Evolutionary conservation across 2,113 vertebrate species (phyloP).

Genomic region (Gobiocypris rarus): DNA sequence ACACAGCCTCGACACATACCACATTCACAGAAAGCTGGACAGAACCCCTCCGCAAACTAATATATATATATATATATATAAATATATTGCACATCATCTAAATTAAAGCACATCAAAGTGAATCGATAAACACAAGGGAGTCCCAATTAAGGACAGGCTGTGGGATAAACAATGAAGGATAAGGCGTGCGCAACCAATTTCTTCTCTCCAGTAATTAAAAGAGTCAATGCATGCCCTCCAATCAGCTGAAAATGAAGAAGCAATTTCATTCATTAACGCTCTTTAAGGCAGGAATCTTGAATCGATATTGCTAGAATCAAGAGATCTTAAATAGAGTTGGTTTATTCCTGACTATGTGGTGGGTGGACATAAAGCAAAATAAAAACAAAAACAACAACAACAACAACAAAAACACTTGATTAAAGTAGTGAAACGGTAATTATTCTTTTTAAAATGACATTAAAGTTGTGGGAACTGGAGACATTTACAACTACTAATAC

Average conservation of each 20-base stretch:
- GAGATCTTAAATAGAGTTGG: neutral
- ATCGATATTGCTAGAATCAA: constrained; percentile 28
- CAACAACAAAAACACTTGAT: neutral
- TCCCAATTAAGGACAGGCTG: constrained; percentile 51
- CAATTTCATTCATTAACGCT: constrained; percentile 37
- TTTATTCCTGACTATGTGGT: constrained; percentile 16
- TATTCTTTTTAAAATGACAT: neutral
- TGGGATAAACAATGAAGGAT: constrained; percentile 56
- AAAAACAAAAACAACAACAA: no score
- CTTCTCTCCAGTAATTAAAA: constrained; percentile 58
- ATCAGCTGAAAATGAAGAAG: constrained; percentile 49
- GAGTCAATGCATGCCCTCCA: constrained; percentile 49
- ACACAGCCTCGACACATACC: neutral
- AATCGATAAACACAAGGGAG: constrained; percentile 58
- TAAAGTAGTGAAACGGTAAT: neutral
- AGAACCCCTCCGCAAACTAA: neutral
- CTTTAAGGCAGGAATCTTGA: constrained; percentile 18
- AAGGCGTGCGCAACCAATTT: constrained; percentile 54
- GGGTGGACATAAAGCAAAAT: neutral
- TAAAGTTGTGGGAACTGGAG: neutral
- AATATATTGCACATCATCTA: constrained; percentile 44
- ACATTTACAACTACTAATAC: neutral
- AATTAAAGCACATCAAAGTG: constrained; percentile 51
- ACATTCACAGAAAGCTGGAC: constrained; percentile 1
- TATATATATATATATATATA: constrained; percentile 36